phyloP scores from a whole-genome alignment of 2,888 invertebrate genomes.

The Syrista parreyssii region DNA sequence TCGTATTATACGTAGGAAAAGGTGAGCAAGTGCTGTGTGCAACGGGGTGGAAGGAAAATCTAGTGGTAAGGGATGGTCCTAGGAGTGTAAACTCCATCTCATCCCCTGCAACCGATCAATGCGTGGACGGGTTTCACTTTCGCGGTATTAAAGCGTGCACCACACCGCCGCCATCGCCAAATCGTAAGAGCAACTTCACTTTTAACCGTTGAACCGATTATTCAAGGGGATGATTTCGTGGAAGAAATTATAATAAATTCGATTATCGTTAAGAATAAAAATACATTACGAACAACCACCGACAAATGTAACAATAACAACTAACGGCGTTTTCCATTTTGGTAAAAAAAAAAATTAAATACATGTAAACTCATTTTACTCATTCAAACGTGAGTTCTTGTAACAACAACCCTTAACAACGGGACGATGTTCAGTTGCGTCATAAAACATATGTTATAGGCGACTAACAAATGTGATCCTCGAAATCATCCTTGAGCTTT shows the following conservation, averaged over 20 bases:
- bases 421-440: background rate
- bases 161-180: slow-evolving; percentile 24
- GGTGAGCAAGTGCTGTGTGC: background rate
- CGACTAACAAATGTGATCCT: background rate
- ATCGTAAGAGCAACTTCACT: slow-evolving; percentile 1
- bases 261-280: background rate
- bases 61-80: slow-evolving; percentile 64
- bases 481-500: background rate
- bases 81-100: slow-evolving; percentile 53
- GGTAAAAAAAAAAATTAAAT: too few species aligned
- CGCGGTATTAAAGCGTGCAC: slow-evolving; percentile 63
- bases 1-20: background rate
- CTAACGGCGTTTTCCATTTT: background rate
- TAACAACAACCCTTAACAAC: background rate
- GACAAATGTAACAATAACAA: background rate
- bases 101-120: slow-evolving; percentile 66
- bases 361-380: background rate
- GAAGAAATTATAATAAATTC: background rate
- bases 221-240: slow-evolving; percentile 4
- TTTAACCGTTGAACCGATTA: slow-evolving; percentile 10
- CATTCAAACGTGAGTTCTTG: background rate
- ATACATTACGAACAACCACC: background rate
- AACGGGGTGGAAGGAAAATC: background rate
- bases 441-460: background rate
- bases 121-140: slow-evolving; percentile 67